Evolutionary conservation across 2,888 invertebrate genomes (phyloP), one percentile per base, ranked within the genome.

Genomic region (Mystacides longicornis): DNA sequence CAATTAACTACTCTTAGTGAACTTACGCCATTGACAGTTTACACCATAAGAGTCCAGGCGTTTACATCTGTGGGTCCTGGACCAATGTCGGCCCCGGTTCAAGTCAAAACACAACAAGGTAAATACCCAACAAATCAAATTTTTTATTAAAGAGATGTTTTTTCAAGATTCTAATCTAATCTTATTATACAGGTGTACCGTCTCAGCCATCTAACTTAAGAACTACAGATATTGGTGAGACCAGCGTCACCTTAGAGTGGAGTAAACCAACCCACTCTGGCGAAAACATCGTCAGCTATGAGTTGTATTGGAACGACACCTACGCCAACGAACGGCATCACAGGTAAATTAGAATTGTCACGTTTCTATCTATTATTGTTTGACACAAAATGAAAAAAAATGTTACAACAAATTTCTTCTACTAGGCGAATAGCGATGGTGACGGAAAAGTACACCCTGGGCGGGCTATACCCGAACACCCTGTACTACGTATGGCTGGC

Each of bases 91-190:
- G 83, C 88, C 2, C 92, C 95, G n/a, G 93, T 96, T n/a, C 93
- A 94, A 73, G 95, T 97, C 65, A 93, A 95, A 77, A 97, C 96
- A 23, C 93, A 94, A 68, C 95, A 93, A 84, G 98, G 89, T 89
- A 72, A 68, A 71, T 11, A 37, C 14, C n/a, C n/a, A 7, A 21
- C 31, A 19, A 27, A 31, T 9, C 31, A 9, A 45, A 31, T 46
- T 27, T 50, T 21, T 2, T n/a, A n/a, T n/a, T n/a, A n/a, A n/a
- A n/a, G n/a, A n/a, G n/a, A n/a, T n/a, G n/a, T n/a, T n/a, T n/a
- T n/a, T n/a, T n/a, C n/a, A n/a, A n/a, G n/a, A n/a, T n/a, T n/a
- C n/a, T n/a, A n/a, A n/a, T n/a, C n/a, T n/a, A n/a, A n/a, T n/a
- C n/a, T n/a, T n/a, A n/a, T n/a, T n/a, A n/a, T n/a, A n/a, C 14